Percentiles rank a stretch among this genome's conserved stretches.
Conservation (phyloP, 2,113 vertebrate species). For the Brachyhypopomus occidentalis region DNA sequence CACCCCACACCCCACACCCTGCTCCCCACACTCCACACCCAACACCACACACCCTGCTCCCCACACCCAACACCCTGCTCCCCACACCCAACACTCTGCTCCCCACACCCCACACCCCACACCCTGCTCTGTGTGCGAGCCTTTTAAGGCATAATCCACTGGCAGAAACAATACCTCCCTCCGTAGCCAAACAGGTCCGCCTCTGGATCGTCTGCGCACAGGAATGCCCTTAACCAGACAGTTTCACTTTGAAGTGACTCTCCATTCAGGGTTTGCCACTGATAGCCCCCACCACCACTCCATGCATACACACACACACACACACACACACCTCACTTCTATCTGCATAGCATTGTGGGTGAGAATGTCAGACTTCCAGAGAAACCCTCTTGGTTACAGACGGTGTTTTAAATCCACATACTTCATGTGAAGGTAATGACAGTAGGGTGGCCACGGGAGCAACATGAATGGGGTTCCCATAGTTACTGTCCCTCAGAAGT, state of each 20-base stretch:
- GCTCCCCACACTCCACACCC: neutral
- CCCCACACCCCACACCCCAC: conserved; percentile 47
- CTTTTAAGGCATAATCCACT: conserved; percentile 60
- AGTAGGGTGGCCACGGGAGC: conserved; percentile 50
- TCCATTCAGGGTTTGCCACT: conserved; percentile 58
- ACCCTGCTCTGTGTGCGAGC: conserved; percentile 63
- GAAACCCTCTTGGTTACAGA: conserved; percentile 45
- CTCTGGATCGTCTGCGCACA: conserved; percentile 54
- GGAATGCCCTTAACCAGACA: conserved; percentile 60
- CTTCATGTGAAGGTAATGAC: conserved; percentile 50
- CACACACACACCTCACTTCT: conserved; percentile 23
- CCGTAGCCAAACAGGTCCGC: conserved; percentile 50
- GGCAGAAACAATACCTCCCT: conserved; percentile 55
- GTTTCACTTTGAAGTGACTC: conserved; percentile 70
- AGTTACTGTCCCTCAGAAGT: conserved; percentile 45
- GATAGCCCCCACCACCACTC: conserved; percentile 49
- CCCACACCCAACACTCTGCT: conserved; percentile 30
- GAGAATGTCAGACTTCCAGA: conserved; percentile 32
- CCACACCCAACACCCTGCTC: neutral
- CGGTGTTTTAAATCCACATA: conserved; percentile 40
- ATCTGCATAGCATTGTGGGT: conserved; percentile 2
- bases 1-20: conserved; percentile 39
- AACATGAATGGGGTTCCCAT: conserved; percentile 45
- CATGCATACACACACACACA: conserved; percentile 47
- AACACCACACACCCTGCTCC: conserved; percentile 34